Evolutionary conservation across 2,888 invertebrate species (phyloP), one percentile per base, ranked within the genome.

Genomic region (Rhagophthalmus giganteus): DNA sequence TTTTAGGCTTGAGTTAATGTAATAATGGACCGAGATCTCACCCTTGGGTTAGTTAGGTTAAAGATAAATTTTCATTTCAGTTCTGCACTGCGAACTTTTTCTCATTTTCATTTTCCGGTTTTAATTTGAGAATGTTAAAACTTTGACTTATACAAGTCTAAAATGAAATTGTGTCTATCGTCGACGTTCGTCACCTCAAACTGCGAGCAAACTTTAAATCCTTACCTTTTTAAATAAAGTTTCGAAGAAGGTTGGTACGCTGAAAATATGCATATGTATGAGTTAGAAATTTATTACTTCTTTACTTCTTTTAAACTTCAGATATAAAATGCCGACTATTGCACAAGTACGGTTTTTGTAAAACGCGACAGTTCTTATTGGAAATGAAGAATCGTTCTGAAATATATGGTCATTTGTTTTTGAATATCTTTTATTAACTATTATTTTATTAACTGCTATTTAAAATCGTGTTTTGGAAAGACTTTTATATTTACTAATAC

Each of bases 91-190:
- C 33, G 13, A 63, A 66, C 57, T 65, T 65, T 65, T 64, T 63
- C 63, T 60, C 60, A 58, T 65, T 65, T 59, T 60, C 49, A 53
- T 59, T 62, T 62, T 59, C 59, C 57, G 49, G 59, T 55, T 58
- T 65, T 65, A 63, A 65, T 62, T 64, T 63, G 59, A 57, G 62
- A 64, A 63, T 66, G 64, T 67, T 64, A 63, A 64, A 52, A 66
- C 63, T 67, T 66, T 61, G 63, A 64, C 62, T 67, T 61, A 56
- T 57, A 61, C 55, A 64, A 65, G 60, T 66, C 60, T 50, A 58
- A 65, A 66, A 65, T 66, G 65, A 66, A 66, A 66, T 64, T 63
- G 65, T 62, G 61, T 61, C 64, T 57, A 61, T 54, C 56, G 54
- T 50, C 47, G 44, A 40, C 41, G 49, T 58, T 57, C 52, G 58